Evolutionary conservation across 2,113 vertebrate species (phyloP), one percentile per base, ranked within the genome.

Genomic region (Callocephalon fimbriatum): DNA sequence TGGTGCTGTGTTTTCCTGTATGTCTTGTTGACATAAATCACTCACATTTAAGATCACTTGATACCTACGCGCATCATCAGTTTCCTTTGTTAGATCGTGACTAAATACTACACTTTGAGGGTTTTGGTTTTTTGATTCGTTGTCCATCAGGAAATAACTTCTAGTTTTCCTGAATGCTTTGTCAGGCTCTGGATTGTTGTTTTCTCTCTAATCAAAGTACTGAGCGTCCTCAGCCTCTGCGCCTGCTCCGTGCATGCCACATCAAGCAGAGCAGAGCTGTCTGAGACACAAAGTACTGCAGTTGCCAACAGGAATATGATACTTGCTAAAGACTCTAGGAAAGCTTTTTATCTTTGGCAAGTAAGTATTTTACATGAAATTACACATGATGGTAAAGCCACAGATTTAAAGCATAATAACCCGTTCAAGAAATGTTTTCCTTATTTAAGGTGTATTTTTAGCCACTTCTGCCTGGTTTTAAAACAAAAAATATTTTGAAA

Each of bases 321-420:
- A 92, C 93, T 93, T 88, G 90, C 85, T 96, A 51, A 95, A 89
- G 92, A 94, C 75, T 95, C 61, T 86, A 95, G 78, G 71, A 96
- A 93, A 80, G 47, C 68, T 73, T 95, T 97, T 96, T 96, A 96
- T 97, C 94, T 93, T 92, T 95, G 91, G 85, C 92, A 94, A 96
- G 94, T 79, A 77, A 90, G 84, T 95, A 81, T 95, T 96, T 96
- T 94, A 80, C 77, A 85, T 96, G 59, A 96, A 96, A 97, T 97
- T 93, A 93, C 76, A 94, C 67, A 63, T 78, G 83, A 62, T 78
- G 80, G 80, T 96, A 96, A 97, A 97, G 82, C 96, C 95, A 85
- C 95, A 91, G 88, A 94, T 95, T 87, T 95, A 38, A 94, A 97
- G 76, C 89, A 80, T 95, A 95, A 83, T 93, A 89, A 86, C 77